Evolutionary conservation across 2,888 invertebrate species (phyloP), one percentile per base, ranked within the genome.

Genomic region (Euplagia quadripunctaria): DNA sequence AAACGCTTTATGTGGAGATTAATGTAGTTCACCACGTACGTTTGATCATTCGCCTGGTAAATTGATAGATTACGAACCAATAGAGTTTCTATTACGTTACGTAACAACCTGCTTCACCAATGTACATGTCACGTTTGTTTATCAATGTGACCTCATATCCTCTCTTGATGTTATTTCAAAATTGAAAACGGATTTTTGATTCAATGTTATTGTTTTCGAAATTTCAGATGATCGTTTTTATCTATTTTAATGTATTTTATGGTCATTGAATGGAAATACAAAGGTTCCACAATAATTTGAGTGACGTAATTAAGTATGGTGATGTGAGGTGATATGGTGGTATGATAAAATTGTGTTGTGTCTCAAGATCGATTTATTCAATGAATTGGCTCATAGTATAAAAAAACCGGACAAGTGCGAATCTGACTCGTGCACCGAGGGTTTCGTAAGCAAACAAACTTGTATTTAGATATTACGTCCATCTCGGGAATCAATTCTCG

Each of bases 31-130:
- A 81, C 79, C 83, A 78, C 58, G 70, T 78, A 85, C 86, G 89
- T 92, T 92, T 92, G 92, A 92, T 92, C 92, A 82, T 20, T 85
- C 87, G 80, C 69, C 83, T 85, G 90, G 79, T 81, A 89, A 91
- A 91, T 90, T 88, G 88, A 89, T 90, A 87, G 86, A 88, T 90
- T 87, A 84, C 65, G 73, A 64, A 67, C 77, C 75, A 77, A 67
- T 78, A 82, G 74, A 70, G 75, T 82, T 78, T 82, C 77, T 84
- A 71, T 82, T 71, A 74, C 68, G 72, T 77, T 74, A 77, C 77
- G 66, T 74, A 70, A 83, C 77, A 77, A 68, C 73, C 64, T 67
- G 73, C 72, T 71, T 12, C 71, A 58, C 41, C 16, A 72, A 67
- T 78, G 68, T 76, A 1, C 31, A 31, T 78, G 68, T 75, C 75